phyloP scores from a whole-genome alignment of 2,113 vertebrate species.

The Nothobranchius furzeri region DNA sequence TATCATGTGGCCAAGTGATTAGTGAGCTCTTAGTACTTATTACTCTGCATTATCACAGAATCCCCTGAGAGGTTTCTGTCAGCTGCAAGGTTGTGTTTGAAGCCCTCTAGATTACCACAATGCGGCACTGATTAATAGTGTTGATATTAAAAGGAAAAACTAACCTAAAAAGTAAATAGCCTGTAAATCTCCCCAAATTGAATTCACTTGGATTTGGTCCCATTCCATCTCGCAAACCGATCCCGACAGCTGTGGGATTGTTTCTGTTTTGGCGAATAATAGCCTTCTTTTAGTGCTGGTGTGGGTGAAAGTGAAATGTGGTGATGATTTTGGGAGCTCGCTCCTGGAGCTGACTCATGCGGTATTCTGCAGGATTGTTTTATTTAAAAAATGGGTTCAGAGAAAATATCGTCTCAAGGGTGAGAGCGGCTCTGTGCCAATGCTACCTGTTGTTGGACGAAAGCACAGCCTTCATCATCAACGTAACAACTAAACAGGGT shows the following conservation, averaged over 20 bases:
- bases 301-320: constrained; percentile 31
- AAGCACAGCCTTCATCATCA: background rate
- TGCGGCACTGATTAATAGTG: constrained; percentile 69
- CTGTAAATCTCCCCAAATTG: constrained; percentile 64
- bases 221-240: constrained; percentile 30
- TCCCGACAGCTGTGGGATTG: constrained; percentile 18
- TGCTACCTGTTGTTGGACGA: background rate
- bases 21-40: constrained; percentile 82
- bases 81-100: constrained; percentile 71
- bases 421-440: background rate
- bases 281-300: background rate
- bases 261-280: constrained; percentile 34
- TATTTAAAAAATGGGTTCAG: constrained; percentile 20
- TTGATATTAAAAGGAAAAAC: constrained; percentile 67
- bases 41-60: constrained; percentile 79
- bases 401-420: constrained; percentile 19
- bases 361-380: constrained; percentile 31
- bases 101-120: constrained; percentile 67
- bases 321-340: constrained; percentile 27
- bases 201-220: constrained; percentile 60
- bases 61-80: constrained; percentile 77
- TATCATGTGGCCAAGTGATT: constrained; percentile 81
- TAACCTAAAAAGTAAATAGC: constrained; percentile 69
- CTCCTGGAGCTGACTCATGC: constrained; percentile 32
- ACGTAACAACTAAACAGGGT: background rate